These are phyloP conservation scores for Sebastes steindachneri DNA, from an alignment of 2,797 vertebrate species.

Conservation along the genomic window DNA sequence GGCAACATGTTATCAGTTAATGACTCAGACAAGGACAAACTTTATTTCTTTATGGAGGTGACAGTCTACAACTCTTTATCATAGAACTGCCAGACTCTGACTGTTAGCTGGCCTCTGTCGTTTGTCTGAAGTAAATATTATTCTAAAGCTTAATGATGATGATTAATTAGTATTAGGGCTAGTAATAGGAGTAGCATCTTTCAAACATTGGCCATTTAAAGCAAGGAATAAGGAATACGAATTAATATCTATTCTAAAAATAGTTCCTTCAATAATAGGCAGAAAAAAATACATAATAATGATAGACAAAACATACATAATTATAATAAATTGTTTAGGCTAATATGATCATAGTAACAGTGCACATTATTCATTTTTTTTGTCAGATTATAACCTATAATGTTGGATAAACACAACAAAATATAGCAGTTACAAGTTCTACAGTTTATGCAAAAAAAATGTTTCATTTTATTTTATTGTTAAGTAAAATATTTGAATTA, in stretches of 20 bases:
- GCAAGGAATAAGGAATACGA: background rate
- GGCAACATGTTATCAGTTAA: constrained; percentile 14
- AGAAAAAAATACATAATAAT: background rate
- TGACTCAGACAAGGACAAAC: background rate
- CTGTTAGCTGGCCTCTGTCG: background rate
- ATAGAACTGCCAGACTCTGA: background rate
- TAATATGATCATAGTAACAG: background rate
- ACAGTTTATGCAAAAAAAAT: background rate
- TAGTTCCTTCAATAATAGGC: background rate
- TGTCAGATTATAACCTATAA: too few relatives aligned
- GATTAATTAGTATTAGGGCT: background rate
- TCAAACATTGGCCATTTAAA: background rate
- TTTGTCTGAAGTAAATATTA: background rate
- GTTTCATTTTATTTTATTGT: background rate
- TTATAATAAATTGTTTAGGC: background rate
- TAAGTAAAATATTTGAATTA: background rate
- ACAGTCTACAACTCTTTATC: background rate
- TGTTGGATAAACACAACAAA: background rate
- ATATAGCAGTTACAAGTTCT: background rate
- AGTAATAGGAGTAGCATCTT: background rate
- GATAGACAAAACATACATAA: background rate
- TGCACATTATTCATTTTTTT: background rate
- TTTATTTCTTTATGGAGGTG: background rate
- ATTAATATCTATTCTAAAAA: background rate
- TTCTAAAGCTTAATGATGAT: background rate